Evolutionary conservation across 2,888 invertebrate species (phyloP).

Genomic region (Drosophila mercatorum): DNA sequence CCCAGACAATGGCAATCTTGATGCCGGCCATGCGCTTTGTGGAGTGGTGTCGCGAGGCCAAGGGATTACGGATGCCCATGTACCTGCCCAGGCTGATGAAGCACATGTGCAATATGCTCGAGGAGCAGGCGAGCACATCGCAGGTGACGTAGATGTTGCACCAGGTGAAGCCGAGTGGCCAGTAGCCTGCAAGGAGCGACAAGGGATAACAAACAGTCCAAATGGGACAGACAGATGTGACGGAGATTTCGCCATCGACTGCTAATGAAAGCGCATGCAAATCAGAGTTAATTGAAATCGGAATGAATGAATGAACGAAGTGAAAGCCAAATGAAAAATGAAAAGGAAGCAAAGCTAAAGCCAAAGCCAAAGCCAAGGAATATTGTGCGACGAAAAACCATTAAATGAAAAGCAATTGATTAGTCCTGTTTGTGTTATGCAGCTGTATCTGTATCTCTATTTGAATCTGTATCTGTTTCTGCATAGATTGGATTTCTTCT

Average conservation of each 20-base stretch:
- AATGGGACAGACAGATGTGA: neutral
- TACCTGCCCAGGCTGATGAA: slow-evolving; percentile 94
- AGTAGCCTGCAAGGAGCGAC: slow-evolving; percentile 89
- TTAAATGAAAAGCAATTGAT: slow-evolving; percentile 41
- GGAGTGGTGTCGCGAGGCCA: slow-evolving; percentile 93
- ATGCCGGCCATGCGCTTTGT: slow-evolving; percentile 93
- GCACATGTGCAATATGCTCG: slow-evolving; percentile 98
- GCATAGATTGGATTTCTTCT: neutral
- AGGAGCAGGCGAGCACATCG: slow-evolving; percentile 97
- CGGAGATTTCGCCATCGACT: slow-evolving; percentile 5
- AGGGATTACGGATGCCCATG: slow-evolving; percentile 94
- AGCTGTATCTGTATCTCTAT: neutral
- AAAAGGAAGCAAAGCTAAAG: slow-evolving; percentile 4
- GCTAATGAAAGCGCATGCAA: slow-evolving; percentile 39
- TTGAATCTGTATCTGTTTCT: neutral
- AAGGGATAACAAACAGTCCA: neutral
- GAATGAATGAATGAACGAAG: slow-evolving; percentile 8
- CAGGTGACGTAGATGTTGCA: slow-evolving; percentile 98
- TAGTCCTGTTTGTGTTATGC: slow-evolving; percentile 18
- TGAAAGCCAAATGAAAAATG: neutral
- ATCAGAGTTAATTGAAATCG: slow-evolving; percentile 59
- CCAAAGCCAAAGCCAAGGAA: slow-evolving; percentile 1
- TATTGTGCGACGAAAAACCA: neutral
- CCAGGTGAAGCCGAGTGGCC: slow-evolving; percentile 96
- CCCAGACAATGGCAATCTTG: slow-evolving; percentile 96